Percentiles rank a stretch among this genome's conserved stretches.
phyloP scores from a whole-genome alignment of 2,113 vertebrate genomes.

The Chaetodon trifascialis region DNA sequence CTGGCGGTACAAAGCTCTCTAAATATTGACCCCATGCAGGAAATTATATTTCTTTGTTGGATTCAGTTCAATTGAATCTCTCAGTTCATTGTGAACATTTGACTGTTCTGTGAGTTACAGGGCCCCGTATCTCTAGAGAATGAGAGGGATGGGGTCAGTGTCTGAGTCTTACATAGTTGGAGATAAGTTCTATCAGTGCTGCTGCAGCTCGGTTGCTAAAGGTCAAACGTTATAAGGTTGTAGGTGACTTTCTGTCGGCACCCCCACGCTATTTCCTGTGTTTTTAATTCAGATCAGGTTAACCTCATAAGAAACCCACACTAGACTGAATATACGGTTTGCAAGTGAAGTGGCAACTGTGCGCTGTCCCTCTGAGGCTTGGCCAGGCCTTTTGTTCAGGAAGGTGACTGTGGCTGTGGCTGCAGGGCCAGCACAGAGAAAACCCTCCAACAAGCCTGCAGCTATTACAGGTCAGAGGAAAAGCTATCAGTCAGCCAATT shows the following conservation, averaged over 20 bases:
- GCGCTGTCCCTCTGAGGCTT: conserved; percentile 7
- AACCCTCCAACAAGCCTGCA: conserved; percentile 52
- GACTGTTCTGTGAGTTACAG: not conserved
- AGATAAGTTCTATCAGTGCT: not conserved
- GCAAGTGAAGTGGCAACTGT: not conserved
- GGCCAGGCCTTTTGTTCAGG: not conserved
- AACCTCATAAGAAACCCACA: not conserved
- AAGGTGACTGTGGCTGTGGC: conserved; percentile 37
- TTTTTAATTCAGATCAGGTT: not conserved
- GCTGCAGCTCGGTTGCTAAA: not conserved
- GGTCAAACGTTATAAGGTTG: not conserved
- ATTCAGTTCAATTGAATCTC: not conserved
- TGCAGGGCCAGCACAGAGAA: conserved; percentile 41
- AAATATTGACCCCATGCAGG: no score
- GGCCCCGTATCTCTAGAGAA: not conserved
- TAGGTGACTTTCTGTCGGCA: not conserved
- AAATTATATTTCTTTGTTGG: no score
- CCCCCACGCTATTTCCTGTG: not conserved
- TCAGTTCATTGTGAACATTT: not conserved
- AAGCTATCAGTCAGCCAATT: conserved; percentile 42
- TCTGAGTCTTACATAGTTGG: not conserved
- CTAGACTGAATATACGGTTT: not conserved
- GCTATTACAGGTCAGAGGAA: conserved; percentile 13
- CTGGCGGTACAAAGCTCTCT: no score
- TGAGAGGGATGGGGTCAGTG: not conserved